phyloP scores from a whole-genome alignment of 2,888 invertebrate genomes.

The Vanessa cardui region DNA sequence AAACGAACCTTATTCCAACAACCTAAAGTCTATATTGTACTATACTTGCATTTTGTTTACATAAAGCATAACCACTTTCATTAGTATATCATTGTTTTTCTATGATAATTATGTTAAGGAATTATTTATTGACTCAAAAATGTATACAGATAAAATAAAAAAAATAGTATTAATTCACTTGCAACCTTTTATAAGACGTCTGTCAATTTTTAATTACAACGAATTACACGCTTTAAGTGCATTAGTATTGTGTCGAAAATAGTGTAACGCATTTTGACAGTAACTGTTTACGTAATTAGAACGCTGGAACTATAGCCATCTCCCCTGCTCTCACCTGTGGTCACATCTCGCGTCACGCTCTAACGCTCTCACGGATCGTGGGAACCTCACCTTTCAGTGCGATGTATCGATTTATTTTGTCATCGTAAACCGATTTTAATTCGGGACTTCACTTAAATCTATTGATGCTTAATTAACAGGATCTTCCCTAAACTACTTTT shows the following conservation, averaged over 20 bases:
- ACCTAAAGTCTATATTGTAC: neutral
- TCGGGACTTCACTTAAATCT: constrained; percentile 38
- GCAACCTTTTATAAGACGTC: neutral
- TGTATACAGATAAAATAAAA: neutral
- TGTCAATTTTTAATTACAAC: neutral
- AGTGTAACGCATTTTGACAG: constrained; percentile 19
- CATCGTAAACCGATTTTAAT: constrained; percentile 47
- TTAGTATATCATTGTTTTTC: neutral
- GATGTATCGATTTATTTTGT: constrained; percentile 52
- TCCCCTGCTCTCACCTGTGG: constrained; percentile 32
- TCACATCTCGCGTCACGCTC: constrained; percentile 35
- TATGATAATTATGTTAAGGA: neutral
- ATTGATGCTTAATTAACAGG: constrained; percentile 23
- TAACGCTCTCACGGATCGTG: constrained; percentile 56
- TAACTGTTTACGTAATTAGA: constrained; percentile 48
- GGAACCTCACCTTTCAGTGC: constrained; percentile 60
- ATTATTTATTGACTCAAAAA: neutral
- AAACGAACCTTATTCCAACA: neutral
- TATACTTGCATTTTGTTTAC: neutral
- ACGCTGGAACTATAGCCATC: constrained; percentile 32
- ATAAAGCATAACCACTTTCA: neutral
- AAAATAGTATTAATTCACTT: neutral
- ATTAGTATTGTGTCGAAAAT: constrained; percentile 27
- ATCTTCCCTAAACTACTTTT: constrained; percentile 9
- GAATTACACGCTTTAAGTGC: constrained; percentile 15